Conservation (phyloP, 2,113 vertebrate species). For the human (Homo sapiens) region GRCh38 chr16:35054001-35054500, state of each 20-base stretch:
- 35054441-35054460: slow-evolving; percentile 60
- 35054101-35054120: slow-evolving; percentile 20
- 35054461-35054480: slow-evolving; percentile 79
- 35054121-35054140: slow-evolving; percentile 30
- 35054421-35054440: slow-evolving; percentile 66
- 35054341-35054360: slow-evolving; percentile 81
- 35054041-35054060: background rate
- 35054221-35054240: no score
- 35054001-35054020: background rate
- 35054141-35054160: slow-evolving; percentile 40
- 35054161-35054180: slow-evolving; percentile 21
- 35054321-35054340: slow-evolving; percentile 33
- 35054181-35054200: slow-evolving; percentile 35
- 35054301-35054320: background rate
- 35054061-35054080: background rate
- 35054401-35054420: slow-evolving; percentile 73
- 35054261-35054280: no score
- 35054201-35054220: no score
- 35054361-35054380: slow-evolving; percentile 71
- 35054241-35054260: no score
- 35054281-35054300: no score
- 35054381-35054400: slow-evolving; percentile 42
- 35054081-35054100: background rate
- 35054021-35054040: background rate
- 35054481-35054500: slow-evolving; percentile 84